Conservation (phyloP, 2,113 vertebrate genomes). For the Ammodytes marinus region DNA sequence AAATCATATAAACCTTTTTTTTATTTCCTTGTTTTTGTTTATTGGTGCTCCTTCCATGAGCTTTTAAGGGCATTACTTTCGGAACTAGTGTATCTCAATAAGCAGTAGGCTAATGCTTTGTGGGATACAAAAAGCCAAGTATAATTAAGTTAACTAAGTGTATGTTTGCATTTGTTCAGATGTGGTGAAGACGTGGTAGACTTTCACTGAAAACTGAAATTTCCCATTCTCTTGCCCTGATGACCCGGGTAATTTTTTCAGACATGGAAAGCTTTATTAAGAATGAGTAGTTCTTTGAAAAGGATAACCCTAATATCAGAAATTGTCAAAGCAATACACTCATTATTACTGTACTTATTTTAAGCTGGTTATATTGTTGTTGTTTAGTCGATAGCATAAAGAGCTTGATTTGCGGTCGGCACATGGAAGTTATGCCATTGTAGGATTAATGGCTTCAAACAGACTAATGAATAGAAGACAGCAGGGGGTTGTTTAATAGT, state of each 20-base stretch:
- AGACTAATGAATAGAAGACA: conserved; percentile 37
- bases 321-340: not conserved
- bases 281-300: not conserved
- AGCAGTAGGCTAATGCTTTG: not conserved
- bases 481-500: conserved; percentile 15
- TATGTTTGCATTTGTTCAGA: not conserved
- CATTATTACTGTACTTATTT: not conserved
- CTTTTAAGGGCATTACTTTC: not conserved
- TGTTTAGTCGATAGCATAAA: conserved; percentile 17
- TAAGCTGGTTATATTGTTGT: not conserved
- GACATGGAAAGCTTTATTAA: not conserved
- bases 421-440: not conserved
- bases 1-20: too few species aligned
- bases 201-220: not conserved
- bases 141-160: not conserved
- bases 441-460: conserved; percentile 51
- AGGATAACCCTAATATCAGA: not conserved
- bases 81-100: not conserved
- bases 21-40: not conserved
- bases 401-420: not conserved
- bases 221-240: too few species aligned
- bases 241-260: too few species aligned
- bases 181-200: too few species aligned
- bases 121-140: not conserved
- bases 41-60: not conserved